These are phyloP conservation scores for Portevinia maculata DNA, from an alignment of 2,888 invertebrate genomes.

Conservation along the genomic window DNA sequence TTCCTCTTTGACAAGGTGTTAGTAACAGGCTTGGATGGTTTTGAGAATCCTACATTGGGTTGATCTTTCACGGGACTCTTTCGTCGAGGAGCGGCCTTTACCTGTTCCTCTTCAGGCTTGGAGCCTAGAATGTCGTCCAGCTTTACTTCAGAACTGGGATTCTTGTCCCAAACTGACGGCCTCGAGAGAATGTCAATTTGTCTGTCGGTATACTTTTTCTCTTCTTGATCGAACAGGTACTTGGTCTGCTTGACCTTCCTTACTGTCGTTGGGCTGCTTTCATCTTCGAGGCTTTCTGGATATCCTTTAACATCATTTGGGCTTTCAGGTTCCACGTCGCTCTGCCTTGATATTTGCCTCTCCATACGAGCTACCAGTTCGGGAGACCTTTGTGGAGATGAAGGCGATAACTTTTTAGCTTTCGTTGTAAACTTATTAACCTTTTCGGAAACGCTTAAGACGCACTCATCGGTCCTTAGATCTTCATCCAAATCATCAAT, in stretches of 20 bases:
- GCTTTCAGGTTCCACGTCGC: constrained; percentile 77
- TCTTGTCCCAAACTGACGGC: constrained; percentile 83
- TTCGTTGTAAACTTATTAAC: constrained; percentile 87
- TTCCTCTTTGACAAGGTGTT: constrained; percentile 50
- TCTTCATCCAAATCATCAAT: constrained; percentile 85
- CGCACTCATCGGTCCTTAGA: constrained; percentile 85
- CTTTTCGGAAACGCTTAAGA: constrained; percentile 87
- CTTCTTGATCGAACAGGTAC: constrained; percentile 57
- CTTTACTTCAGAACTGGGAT: constrained; percentile 78
- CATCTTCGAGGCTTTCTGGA: constrained; percentile 34
- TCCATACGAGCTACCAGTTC: constrained; percentile 83
- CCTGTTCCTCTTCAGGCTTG: constrained; percentile 48
- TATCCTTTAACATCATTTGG: constrained; percentile 43
- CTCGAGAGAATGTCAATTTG: constrained; percentile 84
- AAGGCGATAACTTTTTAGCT: constrained; percentile 84
- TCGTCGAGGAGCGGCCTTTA: not conserved
- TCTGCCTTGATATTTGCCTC: constrained; percentile 80
- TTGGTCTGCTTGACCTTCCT: constrained; percentile 57
- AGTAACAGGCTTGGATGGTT: constrained; percentile 53
- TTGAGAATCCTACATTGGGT: constrained; percentile 78
- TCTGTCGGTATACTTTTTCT: constrained; percentile 77
- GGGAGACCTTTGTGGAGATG: constrained; percentile 82
- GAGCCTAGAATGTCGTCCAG: constrained; percentile 84
- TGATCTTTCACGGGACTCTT: constrained; percentile 69
- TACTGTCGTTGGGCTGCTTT: constrained; percentile 27